Conservation (phyloP, 2,797 vertebrate species). For the Catharus ustulatus region DNA sequence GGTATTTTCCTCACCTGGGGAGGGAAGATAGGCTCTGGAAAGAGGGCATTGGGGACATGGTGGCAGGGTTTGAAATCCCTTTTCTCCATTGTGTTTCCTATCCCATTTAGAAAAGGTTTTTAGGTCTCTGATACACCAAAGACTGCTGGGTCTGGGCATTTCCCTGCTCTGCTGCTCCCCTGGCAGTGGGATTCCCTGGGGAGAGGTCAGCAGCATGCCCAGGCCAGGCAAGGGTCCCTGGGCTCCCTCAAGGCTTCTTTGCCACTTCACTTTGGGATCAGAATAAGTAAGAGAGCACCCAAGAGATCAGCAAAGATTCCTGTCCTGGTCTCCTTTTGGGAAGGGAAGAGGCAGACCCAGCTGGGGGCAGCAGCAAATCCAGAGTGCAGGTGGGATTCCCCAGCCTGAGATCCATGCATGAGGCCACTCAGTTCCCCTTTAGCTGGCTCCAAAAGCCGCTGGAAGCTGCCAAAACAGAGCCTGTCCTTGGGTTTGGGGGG, state of each 20-base stretch:
- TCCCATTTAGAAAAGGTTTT: neutral
- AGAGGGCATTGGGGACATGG: neutral
- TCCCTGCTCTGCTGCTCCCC: neutral
- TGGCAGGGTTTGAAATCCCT: neutral
- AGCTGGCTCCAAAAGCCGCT: neutral
- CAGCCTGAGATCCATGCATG: neutral
- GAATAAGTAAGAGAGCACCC: neutral
- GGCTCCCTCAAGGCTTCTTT: neutral
- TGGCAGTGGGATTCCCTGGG: neutral
- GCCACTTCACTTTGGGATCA: neutral
- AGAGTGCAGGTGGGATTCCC: neutral
- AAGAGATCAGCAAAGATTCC: neutral
- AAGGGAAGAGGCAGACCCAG: neutral
- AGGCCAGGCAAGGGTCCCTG: neutral
- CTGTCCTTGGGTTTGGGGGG: neutral
- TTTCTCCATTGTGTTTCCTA: neutral
- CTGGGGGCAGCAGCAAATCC: neutral
- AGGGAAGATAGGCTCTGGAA: neutral
- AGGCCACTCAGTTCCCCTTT: neutral
- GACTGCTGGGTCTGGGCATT: neutral
- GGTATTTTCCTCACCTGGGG: neutral
- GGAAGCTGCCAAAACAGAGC: neutral
- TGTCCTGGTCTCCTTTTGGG: neutral
- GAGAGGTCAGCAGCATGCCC: neutral
- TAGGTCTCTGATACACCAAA: accelerated